A percentile compares a stretch with the other conserved stretches of the same genome.
Conservation (phyloP, 2,113 vertebrate genomes). For the Rhynchopsitta pachyrhyncha region DNA sequence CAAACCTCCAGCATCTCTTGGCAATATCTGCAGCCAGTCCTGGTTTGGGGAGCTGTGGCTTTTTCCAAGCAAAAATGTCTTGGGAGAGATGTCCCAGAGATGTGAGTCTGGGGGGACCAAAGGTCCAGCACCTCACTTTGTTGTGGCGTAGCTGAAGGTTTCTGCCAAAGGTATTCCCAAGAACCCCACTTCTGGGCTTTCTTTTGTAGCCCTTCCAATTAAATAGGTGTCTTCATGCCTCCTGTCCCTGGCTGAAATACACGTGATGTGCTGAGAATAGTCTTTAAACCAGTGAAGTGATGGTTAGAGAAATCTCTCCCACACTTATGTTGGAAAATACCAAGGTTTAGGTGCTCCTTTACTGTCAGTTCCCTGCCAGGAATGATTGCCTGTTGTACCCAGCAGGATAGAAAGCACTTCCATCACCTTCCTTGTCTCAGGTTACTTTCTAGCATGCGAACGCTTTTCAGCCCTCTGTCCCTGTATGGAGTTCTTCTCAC, state of each 20-base stretch:
- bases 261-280: accelerated
- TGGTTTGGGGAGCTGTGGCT: accelerated
- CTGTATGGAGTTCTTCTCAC: neutral
- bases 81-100: neutral
- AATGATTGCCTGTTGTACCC: neutral
- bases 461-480: neutral
- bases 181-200: neutral
- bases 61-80: neutral
- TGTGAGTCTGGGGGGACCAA: neutral
- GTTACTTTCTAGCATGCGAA: neutral
- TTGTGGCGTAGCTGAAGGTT: neutral
- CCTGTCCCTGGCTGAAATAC: neutral
- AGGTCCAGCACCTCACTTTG: neutral
- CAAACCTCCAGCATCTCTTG: neutral
- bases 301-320: neutral
- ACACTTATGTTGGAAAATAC: accelerated
- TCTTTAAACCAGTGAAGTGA: neutral
- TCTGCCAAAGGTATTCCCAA: neutral
- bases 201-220: neutral
- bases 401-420: neutral
- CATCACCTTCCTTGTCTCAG: neutral
- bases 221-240: neutral
- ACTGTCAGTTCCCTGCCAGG: neutral
- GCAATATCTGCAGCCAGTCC: neutral
- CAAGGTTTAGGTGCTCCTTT: neutral